Evolutionary conservation across 2,113 vertebrate genomes (phyloP).

Genomic region (Corythoichthys intestinalis): DNA sequence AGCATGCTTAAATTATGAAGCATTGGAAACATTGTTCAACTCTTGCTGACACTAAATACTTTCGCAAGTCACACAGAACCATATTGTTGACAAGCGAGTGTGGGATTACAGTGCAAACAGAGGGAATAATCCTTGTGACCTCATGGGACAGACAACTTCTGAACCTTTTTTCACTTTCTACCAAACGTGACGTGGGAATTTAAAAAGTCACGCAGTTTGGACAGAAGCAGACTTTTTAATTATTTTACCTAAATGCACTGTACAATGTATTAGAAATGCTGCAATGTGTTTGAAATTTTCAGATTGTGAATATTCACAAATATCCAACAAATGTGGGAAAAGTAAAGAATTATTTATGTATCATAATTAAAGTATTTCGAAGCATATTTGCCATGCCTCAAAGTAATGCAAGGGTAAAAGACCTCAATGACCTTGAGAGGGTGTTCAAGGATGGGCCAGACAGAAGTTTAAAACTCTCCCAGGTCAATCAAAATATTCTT

Average conservation of each 20-base stretch:
- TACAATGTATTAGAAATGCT: neutral
- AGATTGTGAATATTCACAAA: no score
- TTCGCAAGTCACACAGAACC: neutral
- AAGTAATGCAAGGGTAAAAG: no score
- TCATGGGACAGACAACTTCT: constrained; percentile 30
- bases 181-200: neutral
- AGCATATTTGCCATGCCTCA: no score
- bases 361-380: no score
- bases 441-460: no score
- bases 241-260: neutral
- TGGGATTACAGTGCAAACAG: constrained; percentile 19
- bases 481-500: no score
- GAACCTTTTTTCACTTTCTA: neutral
- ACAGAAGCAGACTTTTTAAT: neutral
- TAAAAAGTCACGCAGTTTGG: neutral
- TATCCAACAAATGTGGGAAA: no score
- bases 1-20: neutral
- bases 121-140: constrained; percentile 11
- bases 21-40: constrained; percentile 1
- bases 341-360: no score
- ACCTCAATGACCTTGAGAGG: no score
- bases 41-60: neutral
- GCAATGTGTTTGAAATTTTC: no score
- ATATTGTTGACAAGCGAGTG: constrained; percentile 1
- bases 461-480: no score